A percentile compares a stretch with the other conserved stretches of the same genome.
Conservation (phyloP, 2,888 invertebrate genomes). For the Nematopogon swammerdamellus region DNA sequence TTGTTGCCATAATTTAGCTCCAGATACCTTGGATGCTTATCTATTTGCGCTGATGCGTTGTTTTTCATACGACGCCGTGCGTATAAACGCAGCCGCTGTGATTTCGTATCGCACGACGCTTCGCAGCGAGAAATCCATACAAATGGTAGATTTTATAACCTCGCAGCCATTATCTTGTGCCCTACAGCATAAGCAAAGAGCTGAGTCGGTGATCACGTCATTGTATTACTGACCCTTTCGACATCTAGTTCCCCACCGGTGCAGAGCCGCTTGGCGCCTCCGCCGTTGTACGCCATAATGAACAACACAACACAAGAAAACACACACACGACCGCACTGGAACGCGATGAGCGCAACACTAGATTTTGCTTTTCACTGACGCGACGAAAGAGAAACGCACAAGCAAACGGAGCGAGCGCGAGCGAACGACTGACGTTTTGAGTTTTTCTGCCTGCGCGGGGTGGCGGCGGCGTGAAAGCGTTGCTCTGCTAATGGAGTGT, state of each 20-base stretch:
- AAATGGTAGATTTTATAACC: background rate
- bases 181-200: background rate
- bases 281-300: conserved; percentile 71
- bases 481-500: too few species aligned
- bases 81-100: too few species aligned
- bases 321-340: conserved; percentile 31
- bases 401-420: conserved; percentile 1
- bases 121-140: background rate
- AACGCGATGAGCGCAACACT: conserved; percentile 37
- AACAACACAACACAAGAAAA: conserved; percentile 59
- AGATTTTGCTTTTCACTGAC: conserved; percentile 17
- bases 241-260: conserved; percentile 49
- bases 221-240: conserved; percentile 40
- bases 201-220: background rate
- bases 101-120: background rate
- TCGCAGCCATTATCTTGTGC: background rate
- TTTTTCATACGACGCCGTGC: too few species aligned
- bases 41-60: too few species aligned
- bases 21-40: too few species aligned
- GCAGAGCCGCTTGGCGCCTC: conserved; percentile 58
- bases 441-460: conserved; percentile 9
- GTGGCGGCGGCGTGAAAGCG: conserved; percentile 14
- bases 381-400: conserved; percentile 12
- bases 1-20: too few species aligned
- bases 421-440: conserved; percentile 8